Conservation (phyloP, 2,797 vertebrate species). For the Bryconaethiops microstoma region DNA sequence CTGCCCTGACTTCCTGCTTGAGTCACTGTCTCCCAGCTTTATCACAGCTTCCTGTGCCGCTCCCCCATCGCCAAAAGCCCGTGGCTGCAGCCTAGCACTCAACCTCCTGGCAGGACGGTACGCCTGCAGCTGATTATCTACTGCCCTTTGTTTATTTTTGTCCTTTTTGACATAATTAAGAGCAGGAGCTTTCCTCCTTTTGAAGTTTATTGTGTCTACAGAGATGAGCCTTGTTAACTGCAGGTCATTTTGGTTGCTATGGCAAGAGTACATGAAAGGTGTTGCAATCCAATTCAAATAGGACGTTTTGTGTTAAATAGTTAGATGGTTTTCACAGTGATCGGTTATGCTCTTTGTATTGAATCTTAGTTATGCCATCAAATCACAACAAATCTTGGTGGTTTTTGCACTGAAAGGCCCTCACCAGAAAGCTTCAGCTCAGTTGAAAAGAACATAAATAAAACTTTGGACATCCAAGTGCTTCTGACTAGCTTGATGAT, state of each 20-base stretch:
- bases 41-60: conserved; percentile 64
- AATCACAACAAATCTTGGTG: background rate
- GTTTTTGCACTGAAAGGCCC: background rate
- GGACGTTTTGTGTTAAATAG: conserved; percentile 52
- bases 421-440: background rate
- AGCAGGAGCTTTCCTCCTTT: conserved; percentile 64
- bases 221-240: conserved; percentile 65
- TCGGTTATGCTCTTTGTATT: conserved; percentile 44
- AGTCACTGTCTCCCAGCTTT: conserved; percentile 75
- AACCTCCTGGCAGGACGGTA: conserved; percentile 61
- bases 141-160: conserved; percentile 73
- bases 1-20: conserved; percentile 76
- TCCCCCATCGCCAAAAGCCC: conserved; percentile 71
- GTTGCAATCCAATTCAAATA: conserved; percentile 47
- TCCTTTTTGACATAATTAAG: conserved; percentile 68
- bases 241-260: conserved; percentile 67
- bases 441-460: background rate
- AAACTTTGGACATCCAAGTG: conserved; percentile 22
- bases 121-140: conserved; percentile 76
- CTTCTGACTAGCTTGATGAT: conserved; percentile 20
- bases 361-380: background rate
- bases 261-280: conserved; percentile 45
- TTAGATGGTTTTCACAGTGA: conserved; percentile 54
- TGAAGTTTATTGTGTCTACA: conserved; percentile 65
- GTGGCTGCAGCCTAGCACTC: conserved; percentile 65